A percentile compares a stretch with the other conserved stretches of the same genome.
phyloP scores from a whole-genome alignment of 2,888 invertebrate genomes.

The Trissonchulus latispiculum region DNA sequence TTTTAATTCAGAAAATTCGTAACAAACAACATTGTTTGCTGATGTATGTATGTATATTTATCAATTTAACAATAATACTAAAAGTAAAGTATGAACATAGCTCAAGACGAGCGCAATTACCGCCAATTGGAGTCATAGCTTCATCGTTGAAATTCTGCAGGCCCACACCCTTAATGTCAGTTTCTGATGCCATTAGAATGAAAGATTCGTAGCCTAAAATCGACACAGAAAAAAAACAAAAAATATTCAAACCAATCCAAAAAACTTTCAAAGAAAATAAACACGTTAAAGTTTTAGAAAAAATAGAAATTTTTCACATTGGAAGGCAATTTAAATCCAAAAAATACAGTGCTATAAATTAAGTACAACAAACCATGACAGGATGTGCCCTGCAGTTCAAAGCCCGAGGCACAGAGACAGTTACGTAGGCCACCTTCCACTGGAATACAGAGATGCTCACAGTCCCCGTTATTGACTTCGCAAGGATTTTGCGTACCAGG shows the following conservation, averaged over 20 bases:
- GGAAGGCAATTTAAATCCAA: too few species aligned
- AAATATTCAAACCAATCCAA: too few species aligned
- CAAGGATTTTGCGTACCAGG: constrained; percentile 57
- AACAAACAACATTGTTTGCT: too few species aligned
- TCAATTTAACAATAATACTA: too few species aligned
- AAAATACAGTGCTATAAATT: too few species aligned
- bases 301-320: too few species aligned
- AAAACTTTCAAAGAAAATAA: too few species aligned
- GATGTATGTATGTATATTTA: too few species aligned
- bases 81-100: too few species aligned
- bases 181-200: constrained; percentile 79
- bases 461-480: constrained; percentile 72
- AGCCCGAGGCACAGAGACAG: constrained; percentile 85
- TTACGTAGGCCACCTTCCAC: constrained; percentile 61
- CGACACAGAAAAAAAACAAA: not conserved
- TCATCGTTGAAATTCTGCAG: constrained; percentile 66
- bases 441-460: constrained; percentile 87
- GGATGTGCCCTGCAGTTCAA: constrained; percentile 62
- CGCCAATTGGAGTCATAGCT: constrained; percentile 86
- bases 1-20: too few species aligned
- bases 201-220: constrained; percentile 63
- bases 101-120: constrained; percentile 49
- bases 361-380: constrained; percentile 47
- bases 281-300: too few species aligned
- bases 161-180: constrained; percentile 75